Evolutionary conservation across 2,888 invertebrate genomes (phyloP).

Genomic region (Pasiphila rectangulata): DNA sequence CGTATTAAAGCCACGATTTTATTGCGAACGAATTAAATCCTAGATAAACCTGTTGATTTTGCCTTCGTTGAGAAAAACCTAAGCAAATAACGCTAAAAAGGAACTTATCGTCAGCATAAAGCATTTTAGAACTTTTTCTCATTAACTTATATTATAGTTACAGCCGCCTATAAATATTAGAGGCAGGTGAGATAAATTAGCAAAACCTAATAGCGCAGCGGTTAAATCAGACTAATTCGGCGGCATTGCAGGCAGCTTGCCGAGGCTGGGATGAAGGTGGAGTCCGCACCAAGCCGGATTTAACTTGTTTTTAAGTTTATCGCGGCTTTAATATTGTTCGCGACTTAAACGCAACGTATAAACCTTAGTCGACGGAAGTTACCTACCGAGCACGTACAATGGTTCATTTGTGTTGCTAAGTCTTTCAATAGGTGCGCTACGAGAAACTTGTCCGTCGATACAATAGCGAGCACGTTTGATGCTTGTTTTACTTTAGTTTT

Average conservation of each 20-base stretch:
- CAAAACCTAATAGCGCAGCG: conserved; percentile 40
- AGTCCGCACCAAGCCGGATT: conserved; percentile 70
- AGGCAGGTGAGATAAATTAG: conserved; percentile 33
- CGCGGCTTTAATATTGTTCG: conserved; percentile 76
- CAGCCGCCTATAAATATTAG: conserved; percentile 19
- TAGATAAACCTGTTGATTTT: no score
- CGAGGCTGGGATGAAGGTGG: conserved; percentile 52
- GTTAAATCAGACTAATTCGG: conserved; percentile 58
- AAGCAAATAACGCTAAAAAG: no score
- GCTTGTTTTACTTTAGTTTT: conserved; percentile 12
- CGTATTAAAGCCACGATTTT: no score
- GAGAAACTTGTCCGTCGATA: conserved; percentile 28
- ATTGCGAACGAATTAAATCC: no score
- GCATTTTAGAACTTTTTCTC: conserved; percentile 6
- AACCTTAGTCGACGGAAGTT: conserved; percentile 54
- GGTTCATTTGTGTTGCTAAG: conserved; percentile 42
- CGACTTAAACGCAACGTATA: conserved; percentile 69
- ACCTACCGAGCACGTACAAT: conserved; percentile 46
- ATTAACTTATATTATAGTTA: conserved; percentile 6
- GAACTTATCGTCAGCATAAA: no score
- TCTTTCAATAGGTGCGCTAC: conserved; percentile 37
- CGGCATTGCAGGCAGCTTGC: conserved; percentile 66
- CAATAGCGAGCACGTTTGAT: conserved; percentile 23
- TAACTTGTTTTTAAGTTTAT: conserved; percentile 79
- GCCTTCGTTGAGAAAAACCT: no score